Conservation (phyloP, 2,113 vertebrate species). For the Muscicapa adusta region DNA sequence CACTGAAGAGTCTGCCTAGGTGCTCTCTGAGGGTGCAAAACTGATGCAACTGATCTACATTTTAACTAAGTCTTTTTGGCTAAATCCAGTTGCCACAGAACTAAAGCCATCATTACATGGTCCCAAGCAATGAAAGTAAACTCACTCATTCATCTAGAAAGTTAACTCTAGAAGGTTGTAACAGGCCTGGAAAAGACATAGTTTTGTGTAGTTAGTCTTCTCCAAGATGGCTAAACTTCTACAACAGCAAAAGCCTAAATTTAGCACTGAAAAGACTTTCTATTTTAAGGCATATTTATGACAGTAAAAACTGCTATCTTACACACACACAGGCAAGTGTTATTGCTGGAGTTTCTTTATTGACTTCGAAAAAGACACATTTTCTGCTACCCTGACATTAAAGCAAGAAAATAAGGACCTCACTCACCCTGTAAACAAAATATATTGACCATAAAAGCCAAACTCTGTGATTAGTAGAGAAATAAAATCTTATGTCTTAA, state of each 20-base stretch:
- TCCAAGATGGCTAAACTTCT: not conserved
- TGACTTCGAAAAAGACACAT: not conserved
- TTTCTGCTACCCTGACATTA: conserved; percentile 9
- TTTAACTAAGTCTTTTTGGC: not conserved
- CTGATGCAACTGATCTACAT: not conserved
- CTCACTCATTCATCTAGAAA: not conserved
- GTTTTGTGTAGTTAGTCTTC: not conserved
- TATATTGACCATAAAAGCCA: conserved; percentile 9
- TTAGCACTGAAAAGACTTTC: not conserved
- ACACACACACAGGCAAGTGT: not conserved
- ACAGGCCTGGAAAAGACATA: not conserved
- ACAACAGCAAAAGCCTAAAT: not conserved
- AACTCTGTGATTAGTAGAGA: not conserved
- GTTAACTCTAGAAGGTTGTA: not conserved
- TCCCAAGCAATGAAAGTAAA: not conserved
- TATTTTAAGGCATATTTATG: not conserved
- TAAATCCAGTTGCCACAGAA: not conserved
- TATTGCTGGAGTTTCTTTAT: not conserved
- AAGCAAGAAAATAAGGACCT: not conserved
- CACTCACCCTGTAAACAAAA: not conserved
- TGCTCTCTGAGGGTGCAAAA: not conserved
- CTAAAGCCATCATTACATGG: not conserved
- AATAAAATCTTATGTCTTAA: conserved; percentile 7
- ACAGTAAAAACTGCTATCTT: not conserved
- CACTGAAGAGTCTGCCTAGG: not conserved